phyloP scores from a whole-genome alignment of 2,888 invertebrate genomes.

The Podotricha telesiphe region DNA sequence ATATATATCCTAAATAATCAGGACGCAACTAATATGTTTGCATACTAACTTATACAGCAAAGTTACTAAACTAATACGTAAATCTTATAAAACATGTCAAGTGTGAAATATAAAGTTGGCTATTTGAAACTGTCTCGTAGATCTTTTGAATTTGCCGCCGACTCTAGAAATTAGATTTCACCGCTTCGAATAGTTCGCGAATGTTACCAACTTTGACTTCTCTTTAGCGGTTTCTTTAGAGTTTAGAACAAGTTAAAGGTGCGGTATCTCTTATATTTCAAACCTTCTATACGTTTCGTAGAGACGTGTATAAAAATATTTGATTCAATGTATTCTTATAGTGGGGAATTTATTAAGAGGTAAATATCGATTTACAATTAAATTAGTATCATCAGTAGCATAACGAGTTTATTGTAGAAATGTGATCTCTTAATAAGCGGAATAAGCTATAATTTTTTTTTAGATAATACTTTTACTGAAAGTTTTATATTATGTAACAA shows the following conservation, averaged over 20 bases:
- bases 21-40: not conserved
- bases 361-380: too few species aligned
- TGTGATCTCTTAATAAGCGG: too few species aligned
- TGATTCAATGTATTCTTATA: not conserved
- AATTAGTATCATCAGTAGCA: too few species aligned
- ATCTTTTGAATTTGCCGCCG: slow-evolving; percentile 33
- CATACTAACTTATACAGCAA: not conserved
- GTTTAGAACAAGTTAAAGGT: slow-evolving; percentile 24
- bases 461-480: too few species aligned
- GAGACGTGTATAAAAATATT: not conserved
- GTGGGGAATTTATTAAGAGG: too few species aligned
- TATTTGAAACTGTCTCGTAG: slow-evolving; percentile 25
- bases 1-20: too few species aligned
- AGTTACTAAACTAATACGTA: slow-evolving; percentile 13
- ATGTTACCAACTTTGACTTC: slow-evolving; percentile 29
- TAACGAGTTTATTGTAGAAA: too few species aligned
- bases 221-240: slow-evolving; percentile 29
- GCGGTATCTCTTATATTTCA: slow-evolving; percentile 16
- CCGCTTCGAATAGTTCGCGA: slow-evolving; percentile 34
- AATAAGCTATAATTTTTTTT: too few species aligned
- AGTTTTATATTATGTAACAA: too few species aligned
- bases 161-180: slow-evolving; percentile 39
- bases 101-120: slow-evolving; percentile 23
- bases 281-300: not conserved
- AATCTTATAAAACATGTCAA: slow-evolving; percentile 19